Evolutionary conservation across 2,888 invertebrate genomes (phyloP), one percentile per base, ranked within the genome.

Genomic region (Linyphia triangularis): DNA sequence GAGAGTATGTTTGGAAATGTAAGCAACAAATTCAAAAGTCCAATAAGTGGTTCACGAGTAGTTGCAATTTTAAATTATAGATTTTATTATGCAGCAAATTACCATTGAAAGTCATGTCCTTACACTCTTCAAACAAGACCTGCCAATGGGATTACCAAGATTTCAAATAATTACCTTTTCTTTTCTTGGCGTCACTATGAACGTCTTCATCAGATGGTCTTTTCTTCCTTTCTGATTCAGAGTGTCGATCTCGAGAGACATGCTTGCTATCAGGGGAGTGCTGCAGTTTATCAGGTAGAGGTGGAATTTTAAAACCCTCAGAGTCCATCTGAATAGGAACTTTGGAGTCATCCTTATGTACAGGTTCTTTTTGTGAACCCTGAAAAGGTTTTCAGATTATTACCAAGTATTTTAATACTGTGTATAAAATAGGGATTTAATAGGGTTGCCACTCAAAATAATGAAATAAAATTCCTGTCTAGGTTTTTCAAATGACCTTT

Each of bases 281-380:
- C 5, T 69, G 61, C 2, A 59, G 10, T 65, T 63, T 70, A n/a
- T 37, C 51, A 57, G 89, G 89, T 37, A 77, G 43, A 9, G 88
- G 88, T 6, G 90, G 90, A 26, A 90, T 85, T 82, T 90, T 90
- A 63, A 90, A 90, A 28, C 90, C 90, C 63, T 90, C 90, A 30
- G 81, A 51, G 75, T 90, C 90, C 72, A 90, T 81, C 30, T 90
- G 73, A 65, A 73, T 77, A 81, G 57, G 67, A 19, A 40, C n/a
- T 28, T 73, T 59, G 2, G 86, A 16, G 2, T 79, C 73, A 77
- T 89, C 28, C 89, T 82, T 79, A 43, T 28, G 10, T 19, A 22
- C 6, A 28, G 13, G 28, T 69, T 85, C 85, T 61, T 30, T 59
- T 22, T 30, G 33, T 30, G 43, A 51, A 67, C 19, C 19, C 43